Base-by-base conservation (phyloP, 1,140 invertebrate species). In the Pristionchus pacificus region DNA sequence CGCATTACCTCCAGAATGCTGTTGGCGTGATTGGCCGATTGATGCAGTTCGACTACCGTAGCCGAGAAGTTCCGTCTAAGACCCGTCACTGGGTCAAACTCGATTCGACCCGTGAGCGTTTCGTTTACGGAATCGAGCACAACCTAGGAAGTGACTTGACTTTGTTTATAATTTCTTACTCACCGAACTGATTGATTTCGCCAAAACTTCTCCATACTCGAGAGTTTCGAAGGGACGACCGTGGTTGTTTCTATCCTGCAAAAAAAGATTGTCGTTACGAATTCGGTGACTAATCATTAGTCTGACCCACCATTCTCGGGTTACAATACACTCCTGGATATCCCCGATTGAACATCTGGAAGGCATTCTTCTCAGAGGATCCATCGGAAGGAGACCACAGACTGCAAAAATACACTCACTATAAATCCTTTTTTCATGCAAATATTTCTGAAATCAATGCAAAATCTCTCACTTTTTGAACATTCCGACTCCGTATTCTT, bases 31-130 rank as follows among this genome's bases (percentile, higher is more conserved):
- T 68, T 73, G 28, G 64, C 59, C 57, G 65, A 65, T 1, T 65
- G 71, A 31, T 63, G 67, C 25, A 73, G 68, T 29, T 73, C 71
- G 10, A 73, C 38, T 3, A 73, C 60, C 27, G 69, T 70, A 10
- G 65, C 66, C 0, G 71, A 73, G 64, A 83, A 83, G 58, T 83
- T 83, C 59, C 81, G 84, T 6, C 81, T 74, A 19, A 71, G 66
- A 19, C 80, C 80, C 38, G 76, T 70, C 2, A 70, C 15, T 58
- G 60, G 33, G 65, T 82, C 81, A 61, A 84, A 83, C 72, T 83
- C 80, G 29, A 83, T 83, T 27, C 64, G 63, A 30, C 81, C 81
- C n/a, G 81, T 84, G 24, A 83, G 65, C 24, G 80, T 74, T 31
- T 77, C 79, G 55, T 81, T 76, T 28, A 38, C 58, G 10, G 65